Base-by-base conservation (phyloP, 2,888 invertebrate genomes). In the Sthenelais limicola region DNA sequence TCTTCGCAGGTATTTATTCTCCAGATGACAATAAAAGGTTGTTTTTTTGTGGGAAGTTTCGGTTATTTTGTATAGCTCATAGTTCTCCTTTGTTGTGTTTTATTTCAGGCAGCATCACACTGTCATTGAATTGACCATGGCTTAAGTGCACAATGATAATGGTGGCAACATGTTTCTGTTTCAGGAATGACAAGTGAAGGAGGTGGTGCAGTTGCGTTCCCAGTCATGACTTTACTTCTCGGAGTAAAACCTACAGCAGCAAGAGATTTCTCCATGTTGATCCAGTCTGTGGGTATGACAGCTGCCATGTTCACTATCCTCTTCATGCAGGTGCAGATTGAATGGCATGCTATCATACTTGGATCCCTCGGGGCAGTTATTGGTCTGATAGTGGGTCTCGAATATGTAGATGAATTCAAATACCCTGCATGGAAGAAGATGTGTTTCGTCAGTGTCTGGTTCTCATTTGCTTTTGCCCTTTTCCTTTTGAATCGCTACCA, bases 401-500 rank as follows among this genome's bases (percentile, higher is more conserved):
- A 79, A 51, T 73, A 72, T 30, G 67, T 85, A n/a, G 85, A 85
- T 48, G 77, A 76, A 5, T 52, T 77, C 24, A 75, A 85, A 52
- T 71, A 77, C 2, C 79, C 80, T 0, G 74, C 81, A 0, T 74
- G 78, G 68, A 86, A 85, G 77, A 86, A 86, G 72, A 85, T 86
- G 82, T 71, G 80, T 24, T 85, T 86, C 75, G 85, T 85, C 12
- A 81, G 83, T 1, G 80, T 86, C 28, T 85, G 84, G 85, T 79
- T 81, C 24, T 76, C 84, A 0, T 85, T 86, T 72, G 84, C 85
- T 1, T 77, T 84, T 26, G 83, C 85, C 7, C 75, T 85, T 15
- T 83, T 80, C 73, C 72, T 85, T 30, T 76, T 85, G n/a, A 85
- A 86, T 74, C 76, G 73, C 75, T 77, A 81, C 32, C 79, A 73